Conservation (phyloP, 2,888 invertebrate genomes). For the Conchocele bisecta region DNA sequence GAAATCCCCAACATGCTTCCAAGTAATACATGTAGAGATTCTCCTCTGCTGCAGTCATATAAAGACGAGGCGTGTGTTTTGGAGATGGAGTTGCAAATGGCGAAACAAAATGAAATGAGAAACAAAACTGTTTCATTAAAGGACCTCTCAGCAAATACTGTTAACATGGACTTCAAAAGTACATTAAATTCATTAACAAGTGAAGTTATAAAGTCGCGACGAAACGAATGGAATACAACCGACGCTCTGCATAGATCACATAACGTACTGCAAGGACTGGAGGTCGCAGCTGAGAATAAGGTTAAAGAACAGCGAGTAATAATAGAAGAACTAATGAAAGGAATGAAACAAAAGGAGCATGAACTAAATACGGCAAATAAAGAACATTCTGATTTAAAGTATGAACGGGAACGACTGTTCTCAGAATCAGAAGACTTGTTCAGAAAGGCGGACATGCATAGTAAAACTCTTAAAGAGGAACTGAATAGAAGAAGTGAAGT, state of each 20-base stretch:
- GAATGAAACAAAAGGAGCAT: constrained; percentile 63
- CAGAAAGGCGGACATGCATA: constrained; percentile 62
- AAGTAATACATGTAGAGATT: no score
- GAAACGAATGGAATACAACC: constrained; percentile 63
- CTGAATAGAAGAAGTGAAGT: constrained; percentile 56
- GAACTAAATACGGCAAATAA: constrained; percentile 49
- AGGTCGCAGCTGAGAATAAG: constrained; percentile 65
- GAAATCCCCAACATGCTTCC: no score
- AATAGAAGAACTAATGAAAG: constrained; percentile 62
- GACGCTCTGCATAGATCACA: constrained; percentile 67
- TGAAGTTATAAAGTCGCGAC: constrained; percentile 61
- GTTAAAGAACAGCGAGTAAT: constrained; percentile 64
- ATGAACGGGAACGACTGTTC: constrained; percentile 62
- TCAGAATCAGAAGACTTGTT: constrained; percentile 67
- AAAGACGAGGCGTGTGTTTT: constrained; percentile 66
- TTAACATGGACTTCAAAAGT: constrained; percentile 20
- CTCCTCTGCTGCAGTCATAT: constrained; percentile 65
- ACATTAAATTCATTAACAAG: constrained; percentile 48
- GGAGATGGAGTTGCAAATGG: constrained; percentile 65
- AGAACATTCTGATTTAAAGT: constrained; percentile 59
- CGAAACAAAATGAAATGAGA: constrained; percentile 68
- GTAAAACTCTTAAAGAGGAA: constrained; percentile 60
- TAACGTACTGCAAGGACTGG: constrained; percentile 64
- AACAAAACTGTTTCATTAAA: constrained; percentile 53
- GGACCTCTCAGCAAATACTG: background rate